Base-by-base conservation (phyloP, 2,797 vertebrate genomes). In the Sciaenops ocellatus region DNA sequence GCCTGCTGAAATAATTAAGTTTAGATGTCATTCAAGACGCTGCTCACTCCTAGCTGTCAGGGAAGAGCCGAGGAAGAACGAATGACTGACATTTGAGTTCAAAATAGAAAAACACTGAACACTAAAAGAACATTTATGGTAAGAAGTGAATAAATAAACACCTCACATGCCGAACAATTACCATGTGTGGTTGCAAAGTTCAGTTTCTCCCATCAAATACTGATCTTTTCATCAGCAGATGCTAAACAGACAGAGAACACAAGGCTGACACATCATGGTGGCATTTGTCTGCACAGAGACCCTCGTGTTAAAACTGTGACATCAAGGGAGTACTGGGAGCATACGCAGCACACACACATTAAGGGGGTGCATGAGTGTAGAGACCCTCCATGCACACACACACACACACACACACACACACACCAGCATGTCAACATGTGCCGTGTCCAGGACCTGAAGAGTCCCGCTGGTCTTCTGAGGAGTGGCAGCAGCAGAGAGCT, bases 31-130 rank as follows among this genome's bases (percentile, higher is more conserved):
- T 69, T 94, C 90, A 89, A 82, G 64, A 63, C 38, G 48, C 70
- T 11, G 61, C 83, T 81, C 60, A n/a, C 60, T 63, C 68, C 80
- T 10, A 73, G 60, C 87, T 91, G 90, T 90, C 89, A 90, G 69
- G 56, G 34, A 81, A 82, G 73, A 56, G 69, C 50, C 18, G 10
- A 72, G 50, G 69, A 22, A 56, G 44, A 79, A 63, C 56, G 85
- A 93, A 76, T 92, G 92, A 93, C 84, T 92, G 93, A 78, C 89
- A 89, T 81, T 60, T 79, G 28, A 62, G 74, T n/a, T 57, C 18
- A 75, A 38, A 69, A 51, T 6, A 65, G 28, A 72, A 56, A 80
- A 73, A 82, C 76, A 38, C 10, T 3, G 5, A 30, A 44, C 34
- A 22, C 24, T 42, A 57, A 67, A 24, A 64, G 11, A 55, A 52